phyloP scores from a whole-genome alignment of 2,797 vertebrate genomes.

The Macroramphosus scolopax region DNA sequence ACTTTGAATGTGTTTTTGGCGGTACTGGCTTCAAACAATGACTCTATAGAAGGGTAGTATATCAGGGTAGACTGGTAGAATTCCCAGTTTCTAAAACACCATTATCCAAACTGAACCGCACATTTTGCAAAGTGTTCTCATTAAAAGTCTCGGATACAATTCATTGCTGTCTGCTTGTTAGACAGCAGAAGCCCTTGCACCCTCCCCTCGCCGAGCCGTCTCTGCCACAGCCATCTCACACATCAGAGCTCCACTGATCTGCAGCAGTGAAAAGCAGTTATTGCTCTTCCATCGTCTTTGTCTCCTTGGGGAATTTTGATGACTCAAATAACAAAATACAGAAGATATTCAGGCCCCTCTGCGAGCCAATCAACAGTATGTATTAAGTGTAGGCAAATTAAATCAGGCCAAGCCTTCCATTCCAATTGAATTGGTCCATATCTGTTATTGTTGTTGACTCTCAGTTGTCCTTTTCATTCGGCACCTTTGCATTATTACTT shows the following conservation, averaged over 20 bases:
- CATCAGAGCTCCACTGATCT: constrained; percentile 66
- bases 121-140: neutral
- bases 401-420: constrained; percentile 49
- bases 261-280: constrained; percentile 63
- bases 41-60: too few species aligned
- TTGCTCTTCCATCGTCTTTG: constrained; percentile 49
- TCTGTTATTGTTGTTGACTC: constrained; percentile 41
- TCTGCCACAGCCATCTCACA: constrained; percentile 44
- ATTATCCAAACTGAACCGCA: too few species aligned
- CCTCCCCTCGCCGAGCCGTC: constrained; percentile 15
- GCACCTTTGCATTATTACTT: constrained; percentile 18
- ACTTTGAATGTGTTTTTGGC: too few species aligned
- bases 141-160: constrained; percentile 16
- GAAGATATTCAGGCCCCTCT: constrained; percentile 40
- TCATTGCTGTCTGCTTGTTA: constrained; percentile 21
- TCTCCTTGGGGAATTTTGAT: constrained; percentile 50
- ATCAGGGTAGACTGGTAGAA: too few species aligned
- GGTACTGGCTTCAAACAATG: too few species aligned
- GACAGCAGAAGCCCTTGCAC: constrained; percentile 22
- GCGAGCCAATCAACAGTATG: constrained; percentile 43
- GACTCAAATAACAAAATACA: constrained; percentile 60
- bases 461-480: constrained; percentile 28
- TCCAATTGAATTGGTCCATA: constrained; percentile 49
- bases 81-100: too few species aligned
- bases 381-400: constrained; percentile 58